Evolutionary conservation across 2,797 vertebrate genomes (phyloP), one percentile per base, ranked within the genome.

Genomic region (Ambastaia sidthimunki): DNA sequence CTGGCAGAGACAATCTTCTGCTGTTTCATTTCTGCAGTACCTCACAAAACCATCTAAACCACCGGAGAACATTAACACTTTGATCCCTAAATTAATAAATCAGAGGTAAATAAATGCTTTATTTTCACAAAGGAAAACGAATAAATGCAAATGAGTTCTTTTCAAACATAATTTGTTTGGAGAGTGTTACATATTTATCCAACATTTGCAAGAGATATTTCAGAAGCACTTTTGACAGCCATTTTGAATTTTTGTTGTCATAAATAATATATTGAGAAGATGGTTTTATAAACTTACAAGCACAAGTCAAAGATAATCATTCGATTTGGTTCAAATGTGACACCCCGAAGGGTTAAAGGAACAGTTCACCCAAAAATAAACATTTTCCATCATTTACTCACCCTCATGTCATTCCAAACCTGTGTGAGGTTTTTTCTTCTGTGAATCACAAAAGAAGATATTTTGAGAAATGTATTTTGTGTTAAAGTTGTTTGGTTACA

Each of bases 21-120:
- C 67, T 21, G 2, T 50, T 70, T 4, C 54, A 78, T 62, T 68
- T 78, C 76, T 59, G 41, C 28, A 71, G 47, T 10, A 52, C 37
- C 67, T 54, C 25, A 13, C 63, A 63, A 52, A 65, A 78, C 63
- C 68, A 71, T 54, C 47, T 25, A 1, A 28, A 65, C 47, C 59
- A 16, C 41, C 1, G 3, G n/a, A 65, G 19, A 44, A 41, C 47
- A 65, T 44, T 52, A 25, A 60, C 57, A 4, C 12, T 28, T 60
- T 28, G 21, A 25, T 5, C 4, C 11, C 23, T 23, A 15, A 31
- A 31, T 28, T 5, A 31, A 11, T 18, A 18, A 9, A 31, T 62
- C 25, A 6, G 18, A 25, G 19, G 19, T 1, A 62, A 59, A 59
- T 59, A 13, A 59, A 59, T 4, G 0, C 21, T 59, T 23, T 25